These are phyloP conservation scores for Orius insidiosus DNA, from an alignment of 1,140 invertebrate genomes.

Conservation along the genomic window DNA sequence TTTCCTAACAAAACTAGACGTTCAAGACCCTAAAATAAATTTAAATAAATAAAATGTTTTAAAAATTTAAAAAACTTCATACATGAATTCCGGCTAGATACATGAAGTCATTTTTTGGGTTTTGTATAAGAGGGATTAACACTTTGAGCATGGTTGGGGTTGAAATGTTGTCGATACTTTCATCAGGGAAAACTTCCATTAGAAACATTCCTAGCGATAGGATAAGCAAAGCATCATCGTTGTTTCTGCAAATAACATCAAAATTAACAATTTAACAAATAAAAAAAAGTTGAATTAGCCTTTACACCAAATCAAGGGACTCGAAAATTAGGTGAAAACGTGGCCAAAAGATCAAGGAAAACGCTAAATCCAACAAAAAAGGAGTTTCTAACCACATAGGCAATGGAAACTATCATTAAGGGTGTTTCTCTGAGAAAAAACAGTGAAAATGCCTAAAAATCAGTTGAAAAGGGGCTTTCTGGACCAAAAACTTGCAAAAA, in stretches of 20 bases:
- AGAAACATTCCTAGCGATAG: slow-evolving; percentile 50
- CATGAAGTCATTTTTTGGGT: slow-evolving; percentile 8
- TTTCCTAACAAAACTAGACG: slow-evolving; percentile 43
- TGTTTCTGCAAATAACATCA: too few species aligned
- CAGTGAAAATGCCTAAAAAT: too few species aligned
- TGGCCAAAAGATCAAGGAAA: too few species aligned
- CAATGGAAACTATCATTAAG: too few species aligned
- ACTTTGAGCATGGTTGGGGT: neutral
- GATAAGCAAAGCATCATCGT: slow-evolving; percentile 40
- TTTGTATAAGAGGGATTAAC: neutral
- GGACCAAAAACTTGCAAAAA: too few species aligned
- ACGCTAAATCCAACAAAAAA: too few species aligned
- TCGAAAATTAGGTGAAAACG: too few species aligned
- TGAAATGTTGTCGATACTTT: slow-evolving; percentile 7
- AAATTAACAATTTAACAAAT: slow-evolving; percentile 25
- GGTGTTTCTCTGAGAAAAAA: too few species aligned
- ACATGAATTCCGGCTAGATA: slow-evolving; percentile 19
- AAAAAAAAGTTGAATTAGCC: slow-evolving; percentile 11
- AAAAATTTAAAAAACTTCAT: slow-evolving; percentile 7
- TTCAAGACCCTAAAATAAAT: slow-evolving; percentile 55
- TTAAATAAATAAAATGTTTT: too few species aligned
- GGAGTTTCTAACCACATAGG: too few species aligned
- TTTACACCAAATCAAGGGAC: too few species aligned
- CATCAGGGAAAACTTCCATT: slow-evolving; percentile 32
- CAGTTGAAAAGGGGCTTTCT: too few species aligned